Conservation (phyloP, 2,888 invertebrate species). For the Pammene aurita region DNA sequence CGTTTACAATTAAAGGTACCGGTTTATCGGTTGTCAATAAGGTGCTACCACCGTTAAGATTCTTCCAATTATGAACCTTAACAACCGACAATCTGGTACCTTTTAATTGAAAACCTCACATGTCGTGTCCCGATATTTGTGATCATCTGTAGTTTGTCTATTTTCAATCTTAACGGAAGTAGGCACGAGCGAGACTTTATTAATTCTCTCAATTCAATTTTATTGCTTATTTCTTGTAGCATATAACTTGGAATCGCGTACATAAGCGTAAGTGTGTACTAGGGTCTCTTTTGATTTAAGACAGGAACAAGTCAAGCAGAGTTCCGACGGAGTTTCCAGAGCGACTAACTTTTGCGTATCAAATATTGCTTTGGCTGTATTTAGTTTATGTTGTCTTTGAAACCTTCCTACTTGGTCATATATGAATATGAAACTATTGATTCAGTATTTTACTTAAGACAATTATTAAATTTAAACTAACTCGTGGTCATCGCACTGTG, state of each 20-base stretch:
- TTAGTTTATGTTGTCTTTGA: not conserved
- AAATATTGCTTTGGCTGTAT: constrained; percentile 7
- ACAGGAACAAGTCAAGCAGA: not conserved
- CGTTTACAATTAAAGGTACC: too few relatives aligned
- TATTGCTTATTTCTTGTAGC: not conserved
- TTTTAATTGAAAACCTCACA: too few relatives aligned
- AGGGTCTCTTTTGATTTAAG: not conserved
- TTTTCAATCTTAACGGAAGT: constrained; percentile 2
- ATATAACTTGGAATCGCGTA: not conserved
- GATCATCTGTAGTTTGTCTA: not conserved
- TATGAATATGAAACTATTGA: not conserved
- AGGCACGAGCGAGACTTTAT: not conserved
- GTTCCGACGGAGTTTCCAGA: not conserved
- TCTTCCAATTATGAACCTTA: too few relatives aligned
- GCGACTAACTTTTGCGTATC: not conserved
- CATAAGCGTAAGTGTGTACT: not conserved
- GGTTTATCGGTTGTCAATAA: too few relatives aligned
- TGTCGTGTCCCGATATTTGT: not conserved
- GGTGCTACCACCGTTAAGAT: too few relatives aligned
- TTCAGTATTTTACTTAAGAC: not conserved
- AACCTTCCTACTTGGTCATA: not conserved
- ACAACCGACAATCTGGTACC: too few relatives aligned
- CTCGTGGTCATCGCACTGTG: too few relatives aligned
- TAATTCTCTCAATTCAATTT: not conserved
- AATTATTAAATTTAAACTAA: too few relatives aligned